Evolutionary conservation across 35 echinoderm and acorn worm species (phyloP).

Genomic region (Patiria miniata): DNA sequence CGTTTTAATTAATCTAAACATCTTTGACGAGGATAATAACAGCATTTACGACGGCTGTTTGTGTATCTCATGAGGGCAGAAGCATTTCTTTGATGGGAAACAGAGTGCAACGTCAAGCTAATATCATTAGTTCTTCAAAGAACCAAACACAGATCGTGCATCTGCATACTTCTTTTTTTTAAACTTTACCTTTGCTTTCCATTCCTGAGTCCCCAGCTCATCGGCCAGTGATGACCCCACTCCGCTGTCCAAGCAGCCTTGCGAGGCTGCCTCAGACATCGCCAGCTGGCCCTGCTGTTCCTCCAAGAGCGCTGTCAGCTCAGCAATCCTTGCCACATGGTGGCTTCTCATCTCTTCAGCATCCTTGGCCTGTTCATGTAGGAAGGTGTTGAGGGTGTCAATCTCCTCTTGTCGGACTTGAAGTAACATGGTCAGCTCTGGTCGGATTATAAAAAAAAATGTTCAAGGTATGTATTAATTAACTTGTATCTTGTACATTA

Average conservation of each 20-base stretch:
- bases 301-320: not conserved
- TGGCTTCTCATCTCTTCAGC: not conserved
- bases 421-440: not conserved
- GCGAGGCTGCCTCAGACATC: not conserved
- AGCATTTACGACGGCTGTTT: too few relatives aligned
- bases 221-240: not conserved
- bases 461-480: too few relatives aligned
- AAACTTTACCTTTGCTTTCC: conserved; percentile 21
- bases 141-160: too few relatives aligned
- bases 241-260: not conserved
- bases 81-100: too few relatives aligned
- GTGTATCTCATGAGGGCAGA: too few relatives aligned
- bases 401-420: not conserved
- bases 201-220: not conserved
- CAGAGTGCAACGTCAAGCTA: too few relatives aligned
- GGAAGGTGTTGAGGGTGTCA: not conserved
- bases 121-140: too few relatives aligned
- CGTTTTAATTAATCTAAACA: too few relatives aligned
- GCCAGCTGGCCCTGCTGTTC: not conserved
- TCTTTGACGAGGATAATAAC: too few relatives aligned
- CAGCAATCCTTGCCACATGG: not conserved
- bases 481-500: too few relatives aligned
- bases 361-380: not conserved
- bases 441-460: not conserved
- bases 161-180: too few relatives aligned